Base-by-base conservation (phyloP, 2,113 vertebrate species). In the Alexandromys fortis region DNA sequence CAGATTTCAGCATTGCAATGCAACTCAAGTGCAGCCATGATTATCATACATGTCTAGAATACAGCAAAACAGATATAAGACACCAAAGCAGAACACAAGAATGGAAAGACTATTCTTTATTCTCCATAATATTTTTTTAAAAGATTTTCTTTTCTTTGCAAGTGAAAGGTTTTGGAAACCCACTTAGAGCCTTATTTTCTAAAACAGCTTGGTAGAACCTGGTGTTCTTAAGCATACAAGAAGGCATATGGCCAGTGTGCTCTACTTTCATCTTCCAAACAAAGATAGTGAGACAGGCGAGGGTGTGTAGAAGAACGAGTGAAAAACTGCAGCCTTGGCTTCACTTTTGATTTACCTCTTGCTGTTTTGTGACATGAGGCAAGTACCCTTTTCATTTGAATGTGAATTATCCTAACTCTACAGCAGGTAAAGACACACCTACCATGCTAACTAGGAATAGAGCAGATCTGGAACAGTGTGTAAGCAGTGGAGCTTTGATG, bases 71-170 rank as follows among this genome's bases (percentile, higher is more conserved):
- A 87, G 21, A 63, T 1, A 24, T 7, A 14, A 81, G 49, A 72
- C 28, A 1, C 3, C 73, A 13, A 90, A 63, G 73, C 17, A 83
- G 28, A 77, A 26, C 21, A 67, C 28, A 58, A 76, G 19, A 93
- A 82, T 19, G 16, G 4, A 92, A 13, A 92, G 35, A 26, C 21
- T 79, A 13, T 81, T 55, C 81, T 49, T 89, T 94, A 86, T 81
- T 77, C 70, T 88, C 26, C 72, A 58, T 47, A 87, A 49, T 26
- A 52, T 35, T 79, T 90, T 58, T 35, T 75, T 76, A 96, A 90
- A 70, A 88, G 89, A 89, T 47, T 45, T 9, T 35, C 7, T 75
- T 16, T 85, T 75, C 26, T 92, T 79, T 22, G 76, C 33, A 38
- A 33, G 45, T 47, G 42, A 86, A 77, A 72, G 72, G 24, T 45